Percentiles rank a stretch among this genome's conserved stretches.
Evolutionary conservation across 2,797 vertebrate genomes (phyloP).

Genomic region (Lepus oiostolus): DNA sequence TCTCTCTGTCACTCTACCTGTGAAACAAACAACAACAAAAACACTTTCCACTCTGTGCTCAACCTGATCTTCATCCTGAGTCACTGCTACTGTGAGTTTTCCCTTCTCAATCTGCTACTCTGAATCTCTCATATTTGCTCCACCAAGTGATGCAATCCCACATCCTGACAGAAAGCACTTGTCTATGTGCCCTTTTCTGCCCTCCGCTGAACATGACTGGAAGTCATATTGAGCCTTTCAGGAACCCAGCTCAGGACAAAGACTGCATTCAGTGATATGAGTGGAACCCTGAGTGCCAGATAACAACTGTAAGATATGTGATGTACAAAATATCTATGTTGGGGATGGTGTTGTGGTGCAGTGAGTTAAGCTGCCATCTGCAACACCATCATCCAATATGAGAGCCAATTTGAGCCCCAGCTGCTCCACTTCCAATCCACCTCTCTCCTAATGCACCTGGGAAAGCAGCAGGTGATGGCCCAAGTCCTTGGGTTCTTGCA

Average conservation of each 20-base stretch:
- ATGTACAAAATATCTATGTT: neutral
- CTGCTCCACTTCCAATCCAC: too few species aligned
- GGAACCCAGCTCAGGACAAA: neutral
- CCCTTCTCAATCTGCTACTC: neutral
- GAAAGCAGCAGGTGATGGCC: too few species aligned
- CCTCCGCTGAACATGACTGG: slow-evolving; percentile 14
- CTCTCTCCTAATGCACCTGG: too few species aligned
- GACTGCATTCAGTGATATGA: neutral
- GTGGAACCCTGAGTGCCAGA: neutral
- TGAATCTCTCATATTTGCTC: too few species aligned
- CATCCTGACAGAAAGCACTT: neutral
- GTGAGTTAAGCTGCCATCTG: too few species aligned
- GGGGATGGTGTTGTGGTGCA: too few species aligned
- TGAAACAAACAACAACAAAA: too few species aligned
- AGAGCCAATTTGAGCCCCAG: too few species aligned
- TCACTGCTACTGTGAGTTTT: neutral
- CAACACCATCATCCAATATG: too few species aligned
- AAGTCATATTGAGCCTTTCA: neutral
- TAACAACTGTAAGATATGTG: neutral
- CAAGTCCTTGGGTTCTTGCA: too few species aligned
- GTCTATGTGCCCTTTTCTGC: slow-evolving; percentile 9
- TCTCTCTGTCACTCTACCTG: too few species aligned
- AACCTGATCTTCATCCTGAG: neutral
- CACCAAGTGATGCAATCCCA: neutral
- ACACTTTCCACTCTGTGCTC: neutral